phyloP scores from a whole-genome alignment of 2,797 vertebrate genomes.

The Choloepus didactylus region DNA sequence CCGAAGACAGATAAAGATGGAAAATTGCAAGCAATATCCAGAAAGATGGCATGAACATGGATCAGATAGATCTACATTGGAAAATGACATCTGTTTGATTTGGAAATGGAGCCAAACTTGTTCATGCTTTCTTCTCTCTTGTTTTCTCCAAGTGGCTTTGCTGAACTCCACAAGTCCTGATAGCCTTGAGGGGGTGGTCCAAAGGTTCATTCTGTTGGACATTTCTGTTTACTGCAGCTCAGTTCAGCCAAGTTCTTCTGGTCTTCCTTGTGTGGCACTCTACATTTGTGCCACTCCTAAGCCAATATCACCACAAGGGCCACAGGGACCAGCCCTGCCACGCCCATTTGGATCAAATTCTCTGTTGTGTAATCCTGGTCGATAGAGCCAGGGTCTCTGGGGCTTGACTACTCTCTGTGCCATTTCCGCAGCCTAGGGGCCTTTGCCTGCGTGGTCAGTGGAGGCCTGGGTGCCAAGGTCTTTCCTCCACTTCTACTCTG shows the following conservation, averaged over 20 bases:
- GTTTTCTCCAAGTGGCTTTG: background rate
- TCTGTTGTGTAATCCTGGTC: background rate
- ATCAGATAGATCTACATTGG: background rate
- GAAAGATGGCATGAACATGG: background rate
- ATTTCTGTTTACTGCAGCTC: background rate
- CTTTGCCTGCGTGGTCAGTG: no score
- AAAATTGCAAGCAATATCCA: background rate
- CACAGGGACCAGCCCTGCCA: background rate
- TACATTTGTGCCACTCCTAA: background rate
- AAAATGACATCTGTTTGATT: background rate
- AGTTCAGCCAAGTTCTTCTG: background rate
- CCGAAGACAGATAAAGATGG: background rate
- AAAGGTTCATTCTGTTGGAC: background rate
- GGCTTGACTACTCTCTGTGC: no score
- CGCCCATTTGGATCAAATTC: background rate
- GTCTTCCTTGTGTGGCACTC: background rate
- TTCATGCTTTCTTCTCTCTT: background rate
- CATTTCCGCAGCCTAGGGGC: no score
- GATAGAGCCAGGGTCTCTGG: background rate
- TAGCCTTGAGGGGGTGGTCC: background rate
- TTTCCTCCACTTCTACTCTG: no score
- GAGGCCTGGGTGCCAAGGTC: no score
- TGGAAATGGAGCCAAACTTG: background rate
- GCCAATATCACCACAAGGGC: background rate
- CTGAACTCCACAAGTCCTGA: accelerated